Conservation (phyloP, 37 sponge, comb jelly and placozoan species). For the Aplysina aerophoba region DNA sequence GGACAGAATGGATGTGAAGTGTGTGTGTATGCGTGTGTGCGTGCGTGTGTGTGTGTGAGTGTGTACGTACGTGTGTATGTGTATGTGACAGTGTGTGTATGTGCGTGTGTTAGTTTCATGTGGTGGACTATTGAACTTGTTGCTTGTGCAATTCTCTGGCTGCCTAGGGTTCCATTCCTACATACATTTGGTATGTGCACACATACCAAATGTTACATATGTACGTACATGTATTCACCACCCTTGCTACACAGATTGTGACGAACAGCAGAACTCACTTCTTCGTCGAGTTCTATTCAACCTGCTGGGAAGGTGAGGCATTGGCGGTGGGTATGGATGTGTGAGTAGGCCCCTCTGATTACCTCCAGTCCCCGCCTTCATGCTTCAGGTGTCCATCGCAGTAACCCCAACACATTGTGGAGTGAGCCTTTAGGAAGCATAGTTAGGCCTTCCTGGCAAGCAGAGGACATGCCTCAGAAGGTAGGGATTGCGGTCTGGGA, state of each 20-base stretch:
- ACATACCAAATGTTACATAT: too few species aligned
- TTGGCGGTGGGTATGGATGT: constrained; percentile 14
- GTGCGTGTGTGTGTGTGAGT: constrained; percentile 25
- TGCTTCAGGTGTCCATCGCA: constrained; percentile 41
- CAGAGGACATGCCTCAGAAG: constrained; percentile 17
- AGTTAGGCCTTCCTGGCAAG: constrained; percentile 47
- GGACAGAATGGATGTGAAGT: too few species aligned
- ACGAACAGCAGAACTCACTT: constrained; percentile 73
- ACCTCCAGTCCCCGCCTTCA: neutral
- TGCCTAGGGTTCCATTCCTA: too few species aligned
- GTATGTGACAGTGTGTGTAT: neutral
- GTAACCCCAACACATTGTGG: constrained; percentile 45
- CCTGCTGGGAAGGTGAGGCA: constrained; percentile 71
- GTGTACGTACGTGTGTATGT: constrained; percentile 5
- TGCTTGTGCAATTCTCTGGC: too few species aligned
- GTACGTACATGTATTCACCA: neutral
- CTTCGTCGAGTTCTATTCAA: constrained; percentile 77
- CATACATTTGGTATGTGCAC: too few species aligned
- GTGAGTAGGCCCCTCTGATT: neutral
- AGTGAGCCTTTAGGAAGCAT: neutral
- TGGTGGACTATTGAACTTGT: too few species aligned
- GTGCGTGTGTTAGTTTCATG: too few species aligned
- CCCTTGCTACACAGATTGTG: constrained; percentile 35
- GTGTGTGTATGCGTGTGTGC: neutral
- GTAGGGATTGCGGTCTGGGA: too few species aligned